Evolutionary conservation across 2,888 invertebrate species (phyloP), one percentile per base, ranked within the genome.

Genomic region (Chrysopilus asiliformis): DNA sequence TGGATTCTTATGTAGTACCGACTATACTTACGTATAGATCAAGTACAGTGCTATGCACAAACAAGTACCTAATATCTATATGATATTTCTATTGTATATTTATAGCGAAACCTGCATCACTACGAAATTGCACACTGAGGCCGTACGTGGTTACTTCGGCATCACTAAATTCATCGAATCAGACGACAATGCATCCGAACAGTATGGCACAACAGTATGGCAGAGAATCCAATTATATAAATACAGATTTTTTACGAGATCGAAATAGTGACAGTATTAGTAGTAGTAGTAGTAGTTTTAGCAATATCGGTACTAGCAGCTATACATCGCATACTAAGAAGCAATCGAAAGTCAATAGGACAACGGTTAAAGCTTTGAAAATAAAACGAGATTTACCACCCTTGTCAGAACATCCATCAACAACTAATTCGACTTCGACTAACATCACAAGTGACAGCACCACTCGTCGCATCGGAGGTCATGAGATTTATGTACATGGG

Each of bases 41-140:
- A n/a, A n/a, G n/a, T n/a, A n/a, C n/a, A n/a, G n/a, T n/a, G n/a
- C n/a, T n/a, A n/a, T n/a, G n/a, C n/a, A n/a, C n/a, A n/a, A n/a
- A n/a, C n/a, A n/a, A n/a, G n/a, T n/a, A n/a, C n/a, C n/a, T n/a
- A n/a, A n/a, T n/a, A n/a, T n/a, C n/a, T n/a, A 24, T 14, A 14
- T 9, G 15, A 32, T 25, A 27, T 42, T 46, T 14, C 36, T 32
- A 38, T 43, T 40, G 41, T 45, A 42, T 45, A 49, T 45, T 57
- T 53, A 28, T 61, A 79, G 84, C 82, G 17, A 82, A 82, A 49
- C 86, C 86, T 16, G 77, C 79, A 41, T 75, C 87, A 2, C 70
- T 87, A 46, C 76, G 79, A 45, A 90, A 90, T 66, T 90, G 90
- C 61, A 86, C 87, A 16, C 70, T 89, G 28, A 76, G 79, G 52